Percentiles rank a stretch among this genome's conserved stretches.
Evolutionary conservation across 1,140 invertebrate genomes (phyloP).

Genomic region (Achatina immaculata): DNA sequence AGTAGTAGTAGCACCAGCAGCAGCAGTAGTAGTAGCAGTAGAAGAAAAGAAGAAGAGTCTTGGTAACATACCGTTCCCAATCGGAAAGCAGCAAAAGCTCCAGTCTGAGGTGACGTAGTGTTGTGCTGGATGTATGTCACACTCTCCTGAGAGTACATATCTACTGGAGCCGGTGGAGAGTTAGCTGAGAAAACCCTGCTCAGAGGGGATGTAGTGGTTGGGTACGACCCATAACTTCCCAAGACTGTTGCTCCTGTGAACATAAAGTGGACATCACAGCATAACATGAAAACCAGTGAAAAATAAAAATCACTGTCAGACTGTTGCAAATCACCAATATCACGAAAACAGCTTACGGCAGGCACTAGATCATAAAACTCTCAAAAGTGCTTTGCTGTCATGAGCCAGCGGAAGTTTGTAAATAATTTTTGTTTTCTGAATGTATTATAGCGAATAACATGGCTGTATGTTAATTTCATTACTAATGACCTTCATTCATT

Average conservation of each 20-base stretch:
- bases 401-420: too few species aligned
- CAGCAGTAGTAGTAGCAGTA: too few species aligned
- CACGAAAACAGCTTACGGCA: too few species aligned
- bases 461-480: too few species aligned
- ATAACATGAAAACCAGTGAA: background rate
- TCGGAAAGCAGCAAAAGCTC: slow-evolving; percentile 19
- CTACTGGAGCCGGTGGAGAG: slow-evolving; percentile 28
- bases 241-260: slow-evolving; percentile 21
- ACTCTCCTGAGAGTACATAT: slow-evolving; percentile 37
- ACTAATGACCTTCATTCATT: too few species aligned
- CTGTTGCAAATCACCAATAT: too few species aligned
- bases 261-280: background rate
- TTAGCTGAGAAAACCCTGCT: slow-evolving; percentile 17
- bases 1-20: too few species aligned
- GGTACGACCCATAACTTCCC: slow-evolving; percentile 26
- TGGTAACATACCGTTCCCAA: slow-evolving; percentile 34
- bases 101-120: slow-evolving; percentile 28
- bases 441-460: too few species aligned
- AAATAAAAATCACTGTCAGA: background rate
- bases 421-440: too few species aligned
- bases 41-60: too few species aligned
- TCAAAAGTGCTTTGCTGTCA: too few species aligned
- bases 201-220: slow-evolving; percentile 28
- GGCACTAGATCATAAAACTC: too few species aligned
- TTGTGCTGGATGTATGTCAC: slow-evolving; percentile 35